A percentile compares a stretch with the other conserved stretches of the same genome.
Evolutionary conservation across 2,797 vertebrate species (phyloP).

Genomic region (Enteromius thamalakanensis): DNA sequence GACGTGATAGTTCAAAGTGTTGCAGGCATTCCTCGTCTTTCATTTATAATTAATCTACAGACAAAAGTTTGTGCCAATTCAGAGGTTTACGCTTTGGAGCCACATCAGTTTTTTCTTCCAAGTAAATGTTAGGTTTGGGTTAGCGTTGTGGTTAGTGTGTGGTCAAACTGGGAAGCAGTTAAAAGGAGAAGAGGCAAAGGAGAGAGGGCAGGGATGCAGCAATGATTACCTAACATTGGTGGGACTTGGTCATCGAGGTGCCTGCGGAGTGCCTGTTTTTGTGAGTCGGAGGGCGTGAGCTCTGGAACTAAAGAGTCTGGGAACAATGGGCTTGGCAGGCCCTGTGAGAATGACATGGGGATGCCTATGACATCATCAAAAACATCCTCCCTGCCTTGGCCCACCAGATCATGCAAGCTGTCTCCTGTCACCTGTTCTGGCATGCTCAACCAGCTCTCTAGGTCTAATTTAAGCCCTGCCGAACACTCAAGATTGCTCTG

Average conservation of each 20-base stretch:
- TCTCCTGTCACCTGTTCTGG: constrained; percentile 67
- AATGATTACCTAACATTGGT: constrained; percentile 85
- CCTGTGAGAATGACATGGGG: constrained; percentile 73
- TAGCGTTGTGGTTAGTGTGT: constrained; percentile 71
- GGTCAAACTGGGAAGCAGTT: constrained; percentile 81
- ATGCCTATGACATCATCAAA: constrained; percentile 76
- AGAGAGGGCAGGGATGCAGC: constrained; percentile 79
- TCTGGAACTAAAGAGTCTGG: constrained; percentile 81
- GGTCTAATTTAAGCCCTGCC: constrained; percentile 65
- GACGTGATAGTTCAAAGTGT: constrained; percentile 68
- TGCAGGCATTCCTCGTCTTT: constrained; percentile 66
- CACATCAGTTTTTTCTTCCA: constrained; percentile 63
- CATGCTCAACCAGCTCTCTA: constrained; percentile 69
- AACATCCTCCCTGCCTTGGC: constrained; percentile 67
- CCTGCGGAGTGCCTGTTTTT: constrained; percentile 80
- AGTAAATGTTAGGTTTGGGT: constrained; percentile 77
- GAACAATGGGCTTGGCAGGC: constrained; percentile 77
- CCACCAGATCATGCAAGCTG: constrained; percentile 69
- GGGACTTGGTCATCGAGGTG: constrained; percentile 80
- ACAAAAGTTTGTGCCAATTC: constrained; percentile 53
- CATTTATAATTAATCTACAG: constrained; percentile 54
- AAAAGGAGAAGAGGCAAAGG: constrained; percentile 77
- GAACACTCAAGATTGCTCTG: constrained; percentile 61
- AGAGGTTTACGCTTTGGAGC: constrained; percentile 61
- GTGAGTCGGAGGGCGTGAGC: constrained; percentile 76